These are phyloP conservation scores for Lasiurus borealis DNA, from an alignment of 2,113 vertebrate genomes.

Conservation along the genomic window DNA sequence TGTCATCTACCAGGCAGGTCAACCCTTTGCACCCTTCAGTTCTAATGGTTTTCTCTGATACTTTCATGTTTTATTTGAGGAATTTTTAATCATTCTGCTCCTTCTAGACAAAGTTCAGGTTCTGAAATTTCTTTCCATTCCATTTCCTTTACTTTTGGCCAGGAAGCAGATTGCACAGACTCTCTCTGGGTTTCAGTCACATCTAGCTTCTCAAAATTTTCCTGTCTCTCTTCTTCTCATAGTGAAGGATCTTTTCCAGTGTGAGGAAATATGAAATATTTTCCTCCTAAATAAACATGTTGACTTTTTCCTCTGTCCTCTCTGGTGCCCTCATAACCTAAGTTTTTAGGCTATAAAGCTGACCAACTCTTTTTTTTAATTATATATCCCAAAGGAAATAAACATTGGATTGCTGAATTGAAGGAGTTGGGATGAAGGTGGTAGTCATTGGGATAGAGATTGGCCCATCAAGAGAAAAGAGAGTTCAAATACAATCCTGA, in stretches of 20 bases:
- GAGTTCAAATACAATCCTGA: not conserved
- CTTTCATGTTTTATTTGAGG: not conserved
- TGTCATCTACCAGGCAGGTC: not conserved
- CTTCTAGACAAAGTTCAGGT: not conserved
- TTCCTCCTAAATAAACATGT: not conserved
- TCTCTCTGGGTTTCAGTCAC: not conserved
- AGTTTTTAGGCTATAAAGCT: not conserved
- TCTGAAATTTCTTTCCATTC: not conserved
- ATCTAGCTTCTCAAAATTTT: not conserved
- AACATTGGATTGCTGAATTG: constrained; percentile 7
- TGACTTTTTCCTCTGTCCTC: not conserved
- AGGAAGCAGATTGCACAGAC: not conserved
- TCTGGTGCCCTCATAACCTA: not conserved
- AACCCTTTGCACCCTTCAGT: not conserved
- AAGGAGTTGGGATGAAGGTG: not conserved
- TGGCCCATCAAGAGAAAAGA: not conserved
- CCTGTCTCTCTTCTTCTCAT: not conserved
- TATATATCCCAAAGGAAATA: not conserved
- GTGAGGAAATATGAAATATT: too few species aligned
- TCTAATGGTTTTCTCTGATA: not conserved
- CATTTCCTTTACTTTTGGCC: not conserved
- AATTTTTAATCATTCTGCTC: not conserved
- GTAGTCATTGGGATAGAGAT: not conserved
- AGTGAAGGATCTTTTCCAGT: not conserved
- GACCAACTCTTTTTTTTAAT: not conserved